Evolutionary conservation across 2,797 vertebrate species (phyloP).

Genomic region (Hoplostethus atlanticus): DNA sequence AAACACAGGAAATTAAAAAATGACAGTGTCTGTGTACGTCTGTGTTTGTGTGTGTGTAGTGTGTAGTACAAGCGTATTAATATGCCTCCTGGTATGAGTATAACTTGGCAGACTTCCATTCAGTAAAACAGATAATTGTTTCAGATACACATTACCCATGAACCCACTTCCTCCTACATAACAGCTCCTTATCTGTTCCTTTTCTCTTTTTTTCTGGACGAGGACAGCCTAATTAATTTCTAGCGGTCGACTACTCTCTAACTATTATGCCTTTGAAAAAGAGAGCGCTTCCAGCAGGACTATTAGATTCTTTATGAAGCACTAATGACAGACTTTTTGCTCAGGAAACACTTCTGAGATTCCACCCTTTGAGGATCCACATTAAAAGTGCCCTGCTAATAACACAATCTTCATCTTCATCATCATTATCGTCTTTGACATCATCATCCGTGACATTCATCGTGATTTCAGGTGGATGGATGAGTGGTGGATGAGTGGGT

Average conservation of each 20-base stretch:
- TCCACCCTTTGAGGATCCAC: neutral
- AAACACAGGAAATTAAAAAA: slow-evolving; percentile 57
- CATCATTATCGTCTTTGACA: neutral
- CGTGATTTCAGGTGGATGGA: neutral
- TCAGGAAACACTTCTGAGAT: neutral
- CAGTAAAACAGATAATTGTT: slow-evolving; percentile 39
- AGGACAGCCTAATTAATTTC: slow-evolving; percentile 34
- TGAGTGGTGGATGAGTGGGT: neutral
- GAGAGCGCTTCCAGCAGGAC: neutral
- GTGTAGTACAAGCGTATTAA: slow-evolving; percentile 11
- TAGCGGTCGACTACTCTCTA: slow-evolving; percentile 7
- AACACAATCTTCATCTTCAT: neutral
- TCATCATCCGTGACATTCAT: neutral
- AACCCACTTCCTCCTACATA: slow-evolving; percentile 19
- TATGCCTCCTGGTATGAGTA: slow-evolving; percentile 20
- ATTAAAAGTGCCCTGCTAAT: neutral
- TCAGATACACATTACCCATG: slow-evolving; percentile 34
- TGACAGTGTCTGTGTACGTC: slow-evolving; percentile 5
- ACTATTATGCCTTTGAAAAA: slow-evolving; percentile 1
- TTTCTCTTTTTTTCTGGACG: slow-evolving; percentile 28
- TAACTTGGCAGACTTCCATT: slow-evolving; percentile 35
- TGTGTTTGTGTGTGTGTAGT: neutral
- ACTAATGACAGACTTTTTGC: neutral
- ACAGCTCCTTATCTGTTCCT: slow-evolving; percentile 23
- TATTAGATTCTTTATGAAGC: neutral